Percentiles rank a stretch among this genome's conserved stretches.
Conservation (phyloP, 2,113 vertebrate genomes). For the Antechinus stuartii region DNA sequence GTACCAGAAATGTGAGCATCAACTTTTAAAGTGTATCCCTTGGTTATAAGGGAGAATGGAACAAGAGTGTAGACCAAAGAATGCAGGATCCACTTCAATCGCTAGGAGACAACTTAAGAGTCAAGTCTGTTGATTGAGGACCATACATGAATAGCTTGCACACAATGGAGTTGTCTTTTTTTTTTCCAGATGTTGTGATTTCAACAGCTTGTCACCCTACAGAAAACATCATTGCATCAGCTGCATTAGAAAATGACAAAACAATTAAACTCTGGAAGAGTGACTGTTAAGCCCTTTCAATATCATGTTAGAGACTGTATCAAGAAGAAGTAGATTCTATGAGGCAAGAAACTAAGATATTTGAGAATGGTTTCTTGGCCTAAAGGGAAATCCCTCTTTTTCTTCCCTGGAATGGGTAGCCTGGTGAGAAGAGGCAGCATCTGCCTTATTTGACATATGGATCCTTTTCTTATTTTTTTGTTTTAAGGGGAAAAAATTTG, state of each 20-base stretch:
- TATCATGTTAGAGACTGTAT: conserved; percentile 70
- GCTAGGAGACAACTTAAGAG: neutral
- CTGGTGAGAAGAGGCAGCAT: conserved; percentile 69
- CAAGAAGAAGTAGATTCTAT: conserved; percentile 34
- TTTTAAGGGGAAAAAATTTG: neutral
- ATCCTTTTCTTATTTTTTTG: conserved; percentile 44
- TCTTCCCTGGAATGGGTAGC: conserved; percentile 56
- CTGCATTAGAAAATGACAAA: conserved; percentile 99
- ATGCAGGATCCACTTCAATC: neutral
- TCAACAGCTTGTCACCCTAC: conserved; percentile 99
- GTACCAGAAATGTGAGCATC: neutral
- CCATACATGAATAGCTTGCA: neutral
- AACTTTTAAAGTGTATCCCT: neutral
- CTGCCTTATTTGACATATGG: conserved; percentile 69
- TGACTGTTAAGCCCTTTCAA: conserved; percentile 91
- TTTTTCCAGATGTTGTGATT: conserved; percentile 94
- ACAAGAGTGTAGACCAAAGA: neutral
- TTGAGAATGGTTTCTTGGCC: conserved; percentile 70
- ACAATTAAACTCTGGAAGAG: conserved; percentile 99
- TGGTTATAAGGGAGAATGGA: neutral
- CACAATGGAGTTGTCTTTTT: neutral
- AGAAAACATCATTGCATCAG: conserved; percentile 99
- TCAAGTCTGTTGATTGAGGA: neutral
- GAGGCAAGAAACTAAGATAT: conserved; percentile 62
- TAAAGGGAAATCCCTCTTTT: conserved; percentile 65